Evolutionary conservation across 2,797 vertebrate genomes (phyloP), one percentile per base, ranked within the genome.

Genomic region (Kryptopterus vitreolus): DNA sequence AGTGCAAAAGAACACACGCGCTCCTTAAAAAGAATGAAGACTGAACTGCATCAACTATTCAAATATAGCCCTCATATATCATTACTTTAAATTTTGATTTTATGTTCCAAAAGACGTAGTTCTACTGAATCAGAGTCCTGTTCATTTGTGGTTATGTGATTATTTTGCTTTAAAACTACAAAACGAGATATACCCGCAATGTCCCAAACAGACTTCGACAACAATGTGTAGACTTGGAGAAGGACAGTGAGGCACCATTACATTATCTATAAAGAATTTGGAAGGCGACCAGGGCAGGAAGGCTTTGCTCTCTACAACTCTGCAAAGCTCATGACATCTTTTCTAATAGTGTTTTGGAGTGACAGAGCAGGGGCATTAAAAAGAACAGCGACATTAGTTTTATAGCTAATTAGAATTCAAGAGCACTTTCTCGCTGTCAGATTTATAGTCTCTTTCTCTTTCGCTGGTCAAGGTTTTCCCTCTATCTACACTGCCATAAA

Each of bases 401-500:
- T 58, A 52, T 12, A 69, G 79, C 46, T 55, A 52, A 50, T 69
- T 74, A 48, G 53, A 73, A 76, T 85, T 81, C 76, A 73, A 71
- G 72, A 70, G 53, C 38, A 70, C 43, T 72, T 65, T 52, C 81
- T 76, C 4, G 15, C 55, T 75, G 66, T 20, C 81, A 85, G 85
- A 88, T 90, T 87, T 86, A 89, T 88, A 70, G 63, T 46, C 38
- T 46, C 66, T 46, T 52, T 73, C 72, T 77, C 46, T 69, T 77
- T 2, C 12, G 4, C 84, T 72, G 77, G 87, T 88, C 85, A 89
- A 90, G 85, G 89, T 90, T 87, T 31, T 79, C 65, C 88, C 84
- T 71, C 43, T 77, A 58, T 78, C 33, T 74, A 61, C 74, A 12
- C 55, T 61, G 79, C 61, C 70, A 81, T 87, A 80, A 87, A 71